Conservation (phyloP, 2,797 vertebrate species). For the Myotis daubentonii region DNA sequence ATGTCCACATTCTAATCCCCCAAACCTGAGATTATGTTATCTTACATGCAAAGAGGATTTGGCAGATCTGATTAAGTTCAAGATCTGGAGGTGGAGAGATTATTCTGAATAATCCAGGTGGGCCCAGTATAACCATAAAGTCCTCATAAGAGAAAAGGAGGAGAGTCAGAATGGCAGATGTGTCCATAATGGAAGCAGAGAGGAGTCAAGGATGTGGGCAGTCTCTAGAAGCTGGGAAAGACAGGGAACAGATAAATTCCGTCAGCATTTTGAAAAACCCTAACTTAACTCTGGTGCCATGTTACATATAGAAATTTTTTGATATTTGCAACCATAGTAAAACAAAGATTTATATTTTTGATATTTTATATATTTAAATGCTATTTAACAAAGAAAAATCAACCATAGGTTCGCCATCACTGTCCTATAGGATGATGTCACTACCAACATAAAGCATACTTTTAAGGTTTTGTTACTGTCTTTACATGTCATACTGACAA, state of each 20-base stretch:
- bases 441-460: background rate
- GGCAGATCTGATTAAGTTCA: background rate
- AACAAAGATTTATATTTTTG: no score
- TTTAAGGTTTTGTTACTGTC: background rate
- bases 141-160: background rate
- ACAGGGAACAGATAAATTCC: background rate
- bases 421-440: background rate
- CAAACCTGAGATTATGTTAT: background rate
- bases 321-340: no score
- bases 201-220: background rate
- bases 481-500: background rate
- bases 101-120: no score
- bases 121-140: background rate
- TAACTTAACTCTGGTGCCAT: no score
- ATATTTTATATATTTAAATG: no score
- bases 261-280: no score
- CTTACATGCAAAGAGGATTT: background rate
- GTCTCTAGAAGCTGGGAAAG: background rate
- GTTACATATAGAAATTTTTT: no score
- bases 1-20: background rate
- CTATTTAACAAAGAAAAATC: no score
- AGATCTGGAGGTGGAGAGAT: background rate
- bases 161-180: background rate
- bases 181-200: background rate
- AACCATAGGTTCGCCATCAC: no score